These are phyloP conservation scores for Trogon melanurus DNA, from an alignment of 2,113 vertebrate species.

Conservation along the genomic window DNA sequence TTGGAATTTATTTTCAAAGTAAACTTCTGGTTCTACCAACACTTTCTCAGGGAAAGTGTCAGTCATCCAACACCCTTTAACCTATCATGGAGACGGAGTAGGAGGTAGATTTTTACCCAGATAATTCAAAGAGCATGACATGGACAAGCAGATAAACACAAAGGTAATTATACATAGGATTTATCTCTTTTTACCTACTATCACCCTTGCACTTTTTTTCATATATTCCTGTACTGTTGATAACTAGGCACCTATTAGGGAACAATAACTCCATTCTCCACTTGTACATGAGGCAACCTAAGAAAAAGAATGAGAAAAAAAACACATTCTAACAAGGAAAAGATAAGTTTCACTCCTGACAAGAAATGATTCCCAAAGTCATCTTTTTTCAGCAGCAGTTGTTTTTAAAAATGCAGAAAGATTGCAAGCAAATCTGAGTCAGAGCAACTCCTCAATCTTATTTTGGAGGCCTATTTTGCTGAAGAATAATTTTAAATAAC, in stretches of 20 bases:
- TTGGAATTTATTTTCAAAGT: constrained; percentile 19
- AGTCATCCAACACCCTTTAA: background rate
- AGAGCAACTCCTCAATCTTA: background rate
- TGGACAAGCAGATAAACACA: constrained; percentile 9
- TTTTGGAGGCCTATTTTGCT: background rate
- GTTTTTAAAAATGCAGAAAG: background rate
- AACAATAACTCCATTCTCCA: constrained; percentile 21
- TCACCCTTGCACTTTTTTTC: background rate
- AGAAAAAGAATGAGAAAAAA: background rate
- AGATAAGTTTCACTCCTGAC: background rate
- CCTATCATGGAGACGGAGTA: background rate
- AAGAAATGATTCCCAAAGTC: background rate
- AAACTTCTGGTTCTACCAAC: background rate
- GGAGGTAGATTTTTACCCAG: constrained; percentile 14
- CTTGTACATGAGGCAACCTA: background rate
- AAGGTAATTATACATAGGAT: background rate
- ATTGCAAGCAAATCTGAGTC: background rate
- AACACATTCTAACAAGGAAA: background rate
- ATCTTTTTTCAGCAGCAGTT: background rate
- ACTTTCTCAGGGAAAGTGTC: background rate
- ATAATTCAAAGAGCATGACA: background rate
- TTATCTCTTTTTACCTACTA: constrained; percentile 30
- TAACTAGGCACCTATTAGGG: background rate
- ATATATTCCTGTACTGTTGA: background rate
- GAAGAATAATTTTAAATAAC: background rate